phyloP scores from a whole-genome alignment of 2,113 vertebrate species.

The Hyla sarda region DNA sequence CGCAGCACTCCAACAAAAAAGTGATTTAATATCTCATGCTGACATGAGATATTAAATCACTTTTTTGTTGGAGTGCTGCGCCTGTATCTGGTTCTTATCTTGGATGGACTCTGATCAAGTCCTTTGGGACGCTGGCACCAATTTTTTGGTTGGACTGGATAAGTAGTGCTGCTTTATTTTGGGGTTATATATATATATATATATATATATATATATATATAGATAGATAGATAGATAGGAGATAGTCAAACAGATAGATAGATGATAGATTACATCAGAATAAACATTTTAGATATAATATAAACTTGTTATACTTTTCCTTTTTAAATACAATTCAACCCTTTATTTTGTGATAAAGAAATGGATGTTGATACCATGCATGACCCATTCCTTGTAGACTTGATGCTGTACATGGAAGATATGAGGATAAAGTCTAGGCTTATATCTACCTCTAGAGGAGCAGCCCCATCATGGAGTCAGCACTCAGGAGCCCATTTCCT shows the following conservation, averaged over 20 bases:
- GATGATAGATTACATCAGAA: not conserved
- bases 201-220: not conserved
- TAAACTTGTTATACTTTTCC: too few relatives aligned
- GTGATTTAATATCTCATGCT: too few relatives aligned
- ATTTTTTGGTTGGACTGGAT: too few relatives aligned
- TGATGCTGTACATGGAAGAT: not conserved
- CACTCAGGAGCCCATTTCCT: constrained; percentile 49
- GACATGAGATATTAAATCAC: too few relatives aligned
- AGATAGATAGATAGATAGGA: not conserved
- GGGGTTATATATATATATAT: not conserved
- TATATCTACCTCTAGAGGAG: not conserved
- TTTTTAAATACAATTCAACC: not conserved
- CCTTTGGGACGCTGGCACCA: too few relatives aligned
- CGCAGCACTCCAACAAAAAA: too few relatives aligned
- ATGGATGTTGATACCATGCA: not conserved
- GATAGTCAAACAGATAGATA: not conserved
- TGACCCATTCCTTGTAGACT: not conserved
- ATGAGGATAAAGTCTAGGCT: not conserved
- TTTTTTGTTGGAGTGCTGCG: too few relatives aligned
- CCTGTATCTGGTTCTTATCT: too few relatives aligned
- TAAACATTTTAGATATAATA: too few relatives aligned
- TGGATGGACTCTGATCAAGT: too few relatives aligned
- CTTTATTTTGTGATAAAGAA: not conserved
- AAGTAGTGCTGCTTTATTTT: too few relatives aligned
- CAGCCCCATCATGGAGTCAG: constrained; percentile 27